Evolutionary conservation across 2,113 vertebrate species (phyloP).

Genomic region (Isichthys henryi): DNA sequence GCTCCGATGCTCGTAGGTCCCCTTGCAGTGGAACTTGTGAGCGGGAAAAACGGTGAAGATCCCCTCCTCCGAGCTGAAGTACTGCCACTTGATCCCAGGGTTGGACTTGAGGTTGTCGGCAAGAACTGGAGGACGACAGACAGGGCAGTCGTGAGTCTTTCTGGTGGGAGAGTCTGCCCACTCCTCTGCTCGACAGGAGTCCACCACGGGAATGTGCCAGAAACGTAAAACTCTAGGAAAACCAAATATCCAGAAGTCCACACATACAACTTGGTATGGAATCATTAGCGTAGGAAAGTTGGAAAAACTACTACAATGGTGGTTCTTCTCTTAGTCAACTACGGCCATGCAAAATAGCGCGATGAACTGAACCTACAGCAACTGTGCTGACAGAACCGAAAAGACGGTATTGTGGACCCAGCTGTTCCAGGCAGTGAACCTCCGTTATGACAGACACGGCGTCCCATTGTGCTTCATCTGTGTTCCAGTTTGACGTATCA

Average conservation of each 20-base stretch:
- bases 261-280: not conserved
- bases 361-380: not conserved
- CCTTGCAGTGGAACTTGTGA: slow-evolving; percentile 95
- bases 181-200: not conserved
- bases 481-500: not conserved
- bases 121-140: slow-evolving; percentile 65
- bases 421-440: not conserved
- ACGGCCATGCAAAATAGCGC: not conserved
- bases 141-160: not conserved
- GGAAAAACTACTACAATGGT: not conserved
- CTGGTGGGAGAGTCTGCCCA: not conserved
- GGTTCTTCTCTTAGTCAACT: not conserved
- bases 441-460: not conserved
- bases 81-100: slow-evolving; percentile 98
- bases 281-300: not conserved
- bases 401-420: not conserved
- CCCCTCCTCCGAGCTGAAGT: slow-evolving; percentile 98
- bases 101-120: slow-evolving; percentile 98
- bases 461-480: not conserved
- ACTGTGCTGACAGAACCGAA: not conserved
- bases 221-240: not conserved
- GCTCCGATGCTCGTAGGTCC: slow-evolving; percentile 91
- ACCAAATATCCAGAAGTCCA: not conserved
- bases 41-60: slow-evolving; percentile 97
- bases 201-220: not conserved